phyloP scores from a whole-genome alignment of 2,888 invertebrate species.

The Clusia tigrina region DNA sequence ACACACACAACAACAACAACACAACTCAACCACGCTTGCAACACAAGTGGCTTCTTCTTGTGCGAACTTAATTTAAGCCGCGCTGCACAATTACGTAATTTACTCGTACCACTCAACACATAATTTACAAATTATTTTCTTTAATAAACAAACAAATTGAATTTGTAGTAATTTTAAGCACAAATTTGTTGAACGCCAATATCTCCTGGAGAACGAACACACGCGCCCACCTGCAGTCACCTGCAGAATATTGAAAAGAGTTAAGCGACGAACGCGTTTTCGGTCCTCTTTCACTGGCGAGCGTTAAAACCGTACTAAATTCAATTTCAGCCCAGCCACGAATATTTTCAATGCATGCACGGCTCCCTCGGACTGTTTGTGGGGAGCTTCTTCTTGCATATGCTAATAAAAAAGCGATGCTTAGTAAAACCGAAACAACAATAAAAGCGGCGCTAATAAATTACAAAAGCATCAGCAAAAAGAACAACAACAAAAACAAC shows the following conservation, averaged over 20 bases:
- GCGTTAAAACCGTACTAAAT: constrained; percentile 14
- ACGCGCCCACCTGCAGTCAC: too few relatives aligned
- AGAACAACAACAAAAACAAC: constrained; percentile 12
- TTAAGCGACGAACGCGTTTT: constrained; percentile 33
- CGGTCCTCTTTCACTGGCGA: constrained; percentile 12
- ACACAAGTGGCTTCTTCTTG: background rate
- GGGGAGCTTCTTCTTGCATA: too few relatives aligned
- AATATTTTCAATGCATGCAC: background rate
- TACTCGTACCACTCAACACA: too few relatives aligned
- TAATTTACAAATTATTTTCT: background rate
- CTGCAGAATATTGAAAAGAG: constrained; percentile 3
- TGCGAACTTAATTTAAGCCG: too few relatives aligned
- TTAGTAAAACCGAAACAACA: background rate
- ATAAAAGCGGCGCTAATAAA: constrained; percentile 14
- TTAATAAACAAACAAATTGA: background rate
- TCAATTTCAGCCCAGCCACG: background rate
- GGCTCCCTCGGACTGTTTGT: background rate
- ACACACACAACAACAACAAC: constrained; percentile 12
- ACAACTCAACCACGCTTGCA: constrained; percentile 6
- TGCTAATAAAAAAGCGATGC: background rate
- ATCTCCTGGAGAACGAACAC: too few relatives aligned
- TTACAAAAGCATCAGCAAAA: too few relatives aligned
- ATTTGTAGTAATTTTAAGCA: background rate
- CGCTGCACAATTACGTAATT: constrained; percentile 1
- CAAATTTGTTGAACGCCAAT: background rate